Evolutionary conservation across 2,888 invertebrate genomes (phyloP), one percentile per base, ranked within the genome.

Genomic region (Apotomis betuletana): DNA sequence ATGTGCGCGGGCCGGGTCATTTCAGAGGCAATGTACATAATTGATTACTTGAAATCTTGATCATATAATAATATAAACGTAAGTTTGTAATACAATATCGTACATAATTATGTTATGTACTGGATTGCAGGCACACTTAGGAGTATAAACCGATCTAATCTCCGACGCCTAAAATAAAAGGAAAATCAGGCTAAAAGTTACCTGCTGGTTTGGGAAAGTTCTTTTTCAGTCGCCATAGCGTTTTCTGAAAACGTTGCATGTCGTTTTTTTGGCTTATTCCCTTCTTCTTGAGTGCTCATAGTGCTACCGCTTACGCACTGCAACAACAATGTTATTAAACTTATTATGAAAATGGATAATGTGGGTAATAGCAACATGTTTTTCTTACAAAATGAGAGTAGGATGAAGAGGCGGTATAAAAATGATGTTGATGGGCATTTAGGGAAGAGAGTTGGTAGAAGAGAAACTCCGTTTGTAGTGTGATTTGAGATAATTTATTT

Each of bases 161-260:
- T 27, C 6, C 41, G 41, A 41, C 41, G 41, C 41, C 8, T 41
- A 13, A 54, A 41, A 41, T 41, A 41, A 41, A 27, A 27, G 27
- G 27, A 27, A 27, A 27, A 27, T 27, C 27, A 27, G 27, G 27
- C 27, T 27, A 27, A 27, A 10, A 49, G 49, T 75, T 75, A 87
- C 89, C 83, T 83, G 82, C 77, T 85, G 71, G 59, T 82, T 75
- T 89, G 88, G 3, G 87, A 86, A 67, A 79, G 77, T 12, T 80
- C 70, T 60, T 79, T 81, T 69, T 84, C 83, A 41, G 75, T 73
- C 4, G 77, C 77, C 57, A 81, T 80, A n/a, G 81, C 78, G 44
- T 78, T 76, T 59, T 83, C 79, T 27, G 84, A 81, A 79, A 88
- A 87, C 13, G 80, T 83, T 44, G 85, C 75, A 38, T 77, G 77